phyloP scores from a whole-genome alignment of 2,797 vertebrate species.

The Vespertilio murinus region DNA sequence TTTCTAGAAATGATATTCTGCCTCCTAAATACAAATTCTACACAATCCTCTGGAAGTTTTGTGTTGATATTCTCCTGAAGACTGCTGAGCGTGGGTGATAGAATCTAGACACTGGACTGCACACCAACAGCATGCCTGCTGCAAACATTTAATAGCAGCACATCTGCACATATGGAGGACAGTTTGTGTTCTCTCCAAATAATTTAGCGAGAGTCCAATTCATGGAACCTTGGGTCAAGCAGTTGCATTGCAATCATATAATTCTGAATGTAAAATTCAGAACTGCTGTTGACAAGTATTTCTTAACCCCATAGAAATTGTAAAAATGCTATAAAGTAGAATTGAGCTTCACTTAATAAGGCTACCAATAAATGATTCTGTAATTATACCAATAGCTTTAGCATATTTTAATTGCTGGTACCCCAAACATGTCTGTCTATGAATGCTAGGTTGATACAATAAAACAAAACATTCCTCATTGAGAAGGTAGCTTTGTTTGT shows the following conservation, averaged over 20 bases:
- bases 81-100: not conserved
- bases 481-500: not conserved
- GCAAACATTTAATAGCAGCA: not conserved
- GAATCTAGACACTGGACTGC: not conserved
- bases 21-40: not conserved
- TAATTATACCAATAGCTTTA: not conserved
- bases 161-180: not conserved
- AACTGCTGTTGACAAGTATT: not conserved
- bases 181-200: not conserved
- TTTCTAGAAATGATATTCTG: slow-evolving; percentile 15
- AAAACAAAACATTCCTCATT: not conserved
- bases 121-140: not conserved
- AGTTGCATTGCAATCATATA: not conserved
- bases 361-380: not conserved
- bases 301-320: not conserved
- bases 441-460: not conserved
- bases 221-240: not conserved
- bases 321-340: not conserved
- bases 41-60: not conserved
- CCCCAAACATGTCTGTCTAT: not conserved
- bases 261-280: not conserved
- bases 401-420: not conserved
- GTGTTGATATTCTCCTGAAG: not conserved
- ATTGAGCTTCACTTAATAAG: not conserved
- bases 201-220: not conserved